Evolutionary conservation across 2,888 invertebrate species (phyloP), one percentile per base, ranked within the genome.

Genomic region (Melipona bicolor): DNA sequence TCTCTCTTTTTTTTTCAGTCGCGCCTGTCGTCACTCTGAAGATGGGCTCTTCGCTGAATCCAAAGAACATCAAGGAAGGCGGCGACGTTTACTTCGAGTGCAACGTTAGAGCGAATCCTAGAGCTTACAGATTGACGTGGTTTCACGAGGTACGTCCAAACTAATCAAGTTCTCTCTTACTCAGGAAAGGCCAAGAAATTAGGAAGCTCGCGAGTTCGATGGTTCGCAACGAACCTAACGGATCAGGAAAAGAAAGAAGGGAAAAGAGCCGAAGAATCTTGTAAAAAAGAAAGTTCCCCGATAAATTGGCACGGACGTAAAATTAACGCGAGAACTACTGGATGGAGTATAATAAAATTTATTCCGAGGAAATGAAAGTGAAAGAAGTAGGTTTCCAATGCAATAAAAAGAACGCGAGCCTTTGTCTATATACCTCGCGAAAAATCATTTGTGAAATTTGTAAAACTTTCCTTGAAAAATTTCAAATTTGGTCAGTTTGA

Each of bases 71-170:
- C 94, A 98, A 98, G 94, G 98, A 98, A 95, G 97, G 98, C 50
- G 98, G 98, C 92, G 98, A 98, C 94, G 98, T 98, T 77, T 98
- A 98, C 94, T 98, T 98, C 95, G 98, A 98, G 94, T 98, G 98
- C 95, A 96, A 97, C 91, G 97, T 98, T 87, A 96, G 97, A 93
- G 97, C 98, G 74, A 98, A 98, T 95, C 98, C 98, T 27, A 97
- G 97, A 92, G 96, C 97, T 65, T 97, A 97, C 95, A 97, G 97
- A 93, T 96, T 98, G 91, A 96, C 97, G 86, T 98, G 98, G 98
- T 98, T 97, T 94, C 98, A 98, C 94, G 97, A 97, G 94, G 98
- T 98, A 96, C 97, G 86, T 62, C 49, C 19, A 71, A 56, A 19
- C 21, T 9, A 4, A 27, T 36, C 4, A 17, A n/a, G 0, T 15